Evolutionary conservation across 2,797 vertebrate species (phyloP), one percentile per base, ranked within the genome.

Genomic region (Pempheris klunzingeri): DNA sequence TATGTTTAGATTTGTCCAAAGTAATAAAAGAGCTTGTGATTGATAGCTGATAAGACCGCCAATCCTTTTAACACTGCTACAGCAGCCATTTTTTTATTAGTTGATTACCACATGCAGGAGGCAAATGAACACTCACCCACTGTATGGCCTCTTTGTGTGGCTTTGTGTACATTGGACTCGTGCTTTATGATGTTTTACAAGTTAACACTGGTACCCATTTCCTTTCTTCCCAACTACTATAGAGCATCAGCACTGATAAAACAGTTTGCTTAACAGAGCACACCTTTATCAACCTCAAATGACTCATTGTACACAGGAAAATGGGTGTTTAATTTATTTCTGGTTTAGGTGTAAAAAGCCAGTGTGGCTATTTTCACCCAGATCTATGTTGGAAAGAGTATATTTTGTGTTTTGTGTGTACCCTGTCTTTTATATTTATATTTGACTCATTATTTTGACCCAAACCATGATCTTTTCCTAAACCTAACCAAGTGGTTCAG

Each of bases 1-100:
- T 70, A 28, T 83, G 58, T 87, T 87, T 80, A 71, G 8, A 61
- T 79, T 78, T 72, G 65, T 85, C 80, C 78, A 22, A 78, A 32
- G 59, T 39, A 73, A 80, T 77, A 71, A 78, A 82, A 76, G 41
- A 64, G 14, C 13, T 34, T 24, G 11, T 64, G 57, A 89, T 8
- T 71, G 57, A 85, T 26, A 24, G 62, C 20, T 67, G 62, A 83
- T 87, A 67, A 68, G 71, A 67, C 44, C 10, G 28, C n/a, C 30
- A 78, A 55, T 66, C 28, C 8, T 66, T 66, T 75, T 20, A 57
- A 66, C 39, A 63, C 22, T 49, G 30, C 57, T 76, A 18, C 34
- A 30, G 3, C 26, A 39, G 14, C 5, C 26, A 18, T 60, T 64
- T 52, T 50, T 47, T 8, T 30, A n/a, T 54, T 15, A 39, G 17